These are phyloP conservation scores for Dipodomys ordii DNA, from an alignment of 2,113 vertebrate species.

Conservation along the genomic window DNA sequence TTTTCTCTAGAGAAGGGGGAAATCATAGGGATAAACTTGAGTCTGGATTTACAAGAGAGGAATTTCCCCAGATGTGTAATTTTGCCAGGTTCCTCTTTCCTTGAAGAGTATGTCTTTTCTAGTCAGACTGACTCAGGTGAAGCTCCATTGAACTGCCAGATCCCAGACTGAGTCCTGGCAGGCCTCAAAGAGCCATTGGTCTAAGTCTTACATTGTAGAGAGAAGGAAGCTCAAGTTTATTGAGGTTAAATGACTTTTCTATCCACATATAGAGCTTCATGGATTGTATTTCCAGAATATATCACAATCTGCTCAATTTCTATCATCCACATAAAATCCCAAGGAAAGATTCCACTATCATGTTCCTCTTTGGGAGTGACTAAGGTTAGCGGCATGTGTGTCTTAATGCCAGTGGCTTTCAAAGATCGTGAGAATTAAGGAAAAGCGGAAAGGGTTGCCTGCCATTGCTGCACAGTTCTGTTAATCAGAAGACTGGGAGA, in stretches of 20 bases:
- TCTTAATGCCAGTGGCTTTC: neutral
- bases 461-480: neutral
- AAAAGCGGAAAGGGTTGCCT: neutral
- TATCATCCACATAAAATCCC: neutral
- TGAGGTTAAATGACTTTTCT: neutral
- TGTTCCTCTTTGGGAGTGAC: neutral
- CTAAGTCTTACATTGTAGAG: neutral
- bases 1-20: neutral
- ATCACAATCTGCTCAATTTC: no score
- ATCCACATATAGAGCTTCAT: neutral
- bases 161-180: no score
- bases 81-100: neutral
- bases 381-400: neutral
- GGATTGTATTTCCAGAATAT: neutral
- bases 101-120: neutral
- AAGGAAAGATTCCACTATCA: neutral
- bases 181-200: no score
- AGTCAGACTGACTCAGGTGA: neutral
- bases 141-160: no score
- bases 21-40: neutral
- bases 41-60: neutral
- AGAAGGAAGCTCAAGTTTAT: neutral
- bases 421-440: neutral
- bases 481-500: neutral
- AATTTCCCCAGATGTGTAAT: neutral